Evolutionary conservation across 2,888 invertebrate species (phyloP), one percentile per base, ranked within the genome.

Genomic region (Minunthozetes semirufus): DNA sequence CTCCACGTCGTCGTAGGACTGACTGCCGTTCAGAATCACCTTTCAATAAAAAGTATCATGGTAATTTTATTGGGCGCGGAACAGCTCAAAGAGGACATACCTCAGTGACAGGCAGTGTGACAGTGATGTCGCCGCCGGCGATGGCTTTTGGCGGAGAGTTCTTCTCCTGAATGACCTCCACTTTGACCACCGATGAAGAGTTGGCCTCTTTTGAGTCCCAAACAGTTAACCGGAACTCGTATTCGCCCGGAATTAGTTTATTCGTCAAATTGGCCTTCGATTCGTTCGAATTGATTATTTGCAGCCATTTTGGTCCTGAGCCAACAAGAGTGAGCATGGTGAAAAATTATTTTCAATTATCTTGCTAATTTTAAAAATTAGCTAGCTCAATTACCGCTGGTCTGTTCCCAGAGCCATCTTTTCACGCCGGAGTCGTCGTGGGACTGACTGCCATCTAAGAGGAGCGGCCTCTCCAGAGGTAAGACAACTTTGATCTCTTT

Each of bases 91-190:
- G 33, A 33, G 42, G 6, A 56, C 56, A 25, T 22, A 63, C 63
- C 22, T 91, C 88, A 53, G 88, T 88, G 4, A 89, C 84, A 0
- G 95, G 94, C 72, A 93, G 84, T 63, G 88, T 86, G 0, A 94
- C 85, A 19, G 89, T 88, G 81, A 89, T 88, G 83, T 94, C 92
- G 0, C 91, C 92, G 8, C 94, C 94, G 0, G 91, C 94, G 81
- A 92, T 89, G 0, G 95, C 94, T 80, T 89, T 89, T 0, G 95
- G 95, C 6, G 91, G 88, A 76, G 90, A 89, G 85, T 96, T 96
- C 83, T 90, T 89, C 83, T 92, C 94, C 84, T 94, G 93, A 74
- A 91, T 89, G 15, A 94, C 92, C 77, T 88, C 90, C 66, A 94
- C 86, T 81, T 87, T 88, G 61, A 91, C 88, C 72, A 85, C 87